Conservation (phyloP, 2,797 vertebrate species). For the Hyperoplus immaculatus region DNA sequence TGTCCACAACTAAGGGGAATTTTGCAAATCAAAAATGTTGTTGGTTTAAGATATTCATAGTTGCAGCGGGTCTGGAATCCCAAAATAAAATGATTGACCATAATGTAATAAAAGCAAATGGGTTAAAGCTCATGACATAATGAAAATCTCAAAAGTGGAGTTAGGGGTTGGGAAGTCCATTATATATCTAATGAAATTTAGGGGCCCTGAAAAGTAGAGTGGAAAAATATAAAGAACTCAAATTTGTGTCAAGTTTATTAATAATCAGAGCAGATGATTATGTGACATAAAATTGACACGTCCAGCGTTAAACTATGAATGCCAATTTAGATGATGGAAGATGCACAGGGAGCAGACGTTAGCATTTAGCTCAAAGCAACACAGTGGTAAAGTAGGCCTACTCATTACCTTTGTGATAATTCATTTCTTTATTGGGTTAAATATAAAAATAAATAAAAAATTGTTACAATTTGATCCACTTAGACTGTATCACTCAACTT, state of each 20-base stretch:
- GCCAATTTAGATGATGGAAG: no score
- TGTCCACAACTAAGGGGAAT: not conserved
- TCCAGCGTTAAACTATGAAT: no score
- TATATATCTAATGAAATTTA: no score
- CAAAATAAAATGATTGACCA: not conserved
- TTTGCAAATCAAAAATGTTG: not conserved
- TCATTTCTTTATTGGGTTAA: conserved; percentile 19
- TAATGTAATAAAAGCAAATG: conserved; percentile 27
- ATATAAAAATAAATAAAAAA: conserved; percentile 14
- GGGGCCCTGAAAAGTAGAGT: no score
- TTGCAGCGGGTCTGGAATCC: not conserved
- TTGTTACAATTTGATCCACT: not conserved
- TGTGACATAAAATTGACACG: no score
- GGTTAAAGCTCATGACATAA: conserved; percentile 3
- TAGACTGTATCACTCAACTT: not conserved
- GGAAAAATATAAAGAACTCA: no score
- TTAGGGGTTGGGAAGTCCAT: no score
- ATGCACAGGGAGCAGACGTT: not conserved
- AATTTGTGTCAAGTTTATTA: no score
- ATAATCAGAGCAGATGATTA: no score
- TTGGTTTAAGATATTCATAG: not conserved
- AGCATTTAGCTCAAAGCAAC: not conserved
- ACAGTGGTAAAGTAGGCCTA: no score
- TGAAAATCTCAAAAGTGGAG: no score
- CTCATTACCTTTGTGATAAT: not conserved